phyloP scores from a whole-genome alignment of 1,140 invertebrate genomes.

The Solenopsis invicta region DNA sequence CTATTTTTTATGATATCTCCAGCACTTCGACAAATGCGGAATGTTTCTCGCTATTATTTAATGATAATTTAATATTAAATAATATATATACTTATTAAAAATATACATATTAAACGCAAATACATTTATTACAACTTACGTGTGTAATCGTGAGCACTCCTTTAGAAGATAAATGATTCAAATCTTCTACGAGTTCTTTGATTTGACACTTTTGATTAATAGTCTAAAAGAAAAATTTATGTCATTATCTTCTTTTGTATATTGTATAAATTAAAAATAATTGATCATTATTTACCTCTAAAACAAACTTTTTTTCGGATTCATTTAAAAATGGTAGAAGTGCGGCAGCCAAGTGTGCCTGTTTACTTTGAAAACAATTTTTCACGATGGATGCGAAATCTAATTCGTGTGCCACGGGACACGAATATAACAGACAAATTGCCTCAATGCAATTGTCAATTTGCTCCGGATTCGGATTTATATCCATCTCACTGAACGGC shows the following conservation, averaged over 20 bases:
- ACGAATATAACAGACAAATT: constrained; percentile 80
- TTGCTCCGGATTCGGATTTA: constrained; percentile 68
- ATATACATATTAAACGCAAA: too few relatives aligned
- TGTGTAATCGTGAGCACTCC: constrained; percentile 70
- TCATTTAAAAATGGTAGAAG: constrained; percentile 80
- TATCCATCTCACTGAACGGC: constrained; percentile 79
- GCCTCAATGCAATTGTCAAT: constrained; percentile 76
- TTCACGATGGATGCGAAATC: constrained; percentile 74
- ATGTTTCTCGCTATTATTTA: too few relatives aligned
- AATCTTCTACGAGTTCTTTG: constrained; percentile 53
- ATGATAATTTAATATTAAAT: too few relatives aligned
- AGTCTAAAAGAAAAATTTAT: constrained; percentile 54
- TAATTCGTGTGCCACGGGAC: constrained; percentile 79
- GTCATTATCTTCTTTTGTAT: neutral
- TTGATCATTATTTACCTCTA: constrained; percentile 71
- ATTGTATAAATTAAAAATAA: constrained; percentile 14
- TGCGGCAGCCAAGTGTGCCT: constrained; percentile 78
- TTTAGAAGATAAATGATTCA: constrained; percentile 67
- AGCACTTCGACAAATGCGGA: too few relatives aligned
- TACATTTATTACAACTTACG: constrained; percentile 71
- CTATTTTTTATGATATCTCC: too few relatives aligned
- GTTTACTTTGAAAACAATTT: constrained; percentile 76
- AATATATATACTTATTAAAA: too few relatives aligned
- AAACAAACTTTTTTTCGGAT: constrained; percentile 66
- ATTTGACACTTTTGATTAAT: constrained; percentile 51